Evolutionary conservation across 2,888 invertebrate species (phyloP), one percentile per base, ranked within the genome.

Genomic region (Glaucopsyche alexis): DNA sequence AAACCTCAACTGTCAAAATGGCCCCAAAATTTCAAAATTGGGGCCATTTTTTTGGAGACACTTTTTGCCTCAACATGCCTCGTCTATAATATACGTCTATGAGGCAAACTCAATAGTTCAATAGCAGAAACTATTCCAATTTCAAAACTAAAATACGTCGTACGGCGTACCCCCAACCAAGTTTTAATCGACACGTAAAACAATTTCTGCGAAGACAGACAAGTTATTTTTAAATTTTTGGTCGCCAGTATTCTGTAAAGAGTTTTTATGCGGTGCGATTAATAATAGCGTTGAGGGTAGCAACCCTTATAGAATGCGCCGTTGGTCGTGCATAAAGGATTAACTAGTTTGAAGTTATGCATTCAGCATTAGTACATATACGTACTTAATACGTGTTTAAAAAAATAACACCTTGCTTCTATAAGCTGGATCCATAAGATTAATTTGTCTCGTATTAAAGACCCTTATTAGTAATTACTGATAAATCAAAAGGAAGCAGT

Each of bases 241-340:
- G 60, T 29, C 60, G 90, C 90, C 85, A 85, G 89, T 87, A 85
- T 86, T 82, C 84, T 82, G 81, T 81, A 83, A 83, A 84, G 82
- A 83, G 85, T 83, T 87, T 87, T 85, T 84, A 80, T 79, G 78
- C 75, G 77, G 75, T 82, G 83, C 84, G 84, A 89, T 88, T 91
- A 91, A 91, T 90, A 91, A 90, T 90, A 90, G 85, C 84, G 80
- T 87, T 86, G 87, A 81, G 87, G 86, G 88, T 85, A 74, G 79
- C 87, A 88, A 91, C 92, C 91, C 91, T 91, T 90, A 84, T 86
- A 86, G 85, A 88, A 90, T 89, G 87, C 84, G 88, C 89, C 88
- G 90, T 90, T 91, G 90, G 83, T 85, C 82, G 84, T 81, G 82
- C 84, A 86, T 85, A 85, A 87, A 86, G 89, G 88, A 89, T 90